Evolutionary conservation across 2,888 invertebrate genomes (phyloP), one percentile per base, ranked within the genome.

Genomic region (Lasioglossum leucozonium): DNA sequence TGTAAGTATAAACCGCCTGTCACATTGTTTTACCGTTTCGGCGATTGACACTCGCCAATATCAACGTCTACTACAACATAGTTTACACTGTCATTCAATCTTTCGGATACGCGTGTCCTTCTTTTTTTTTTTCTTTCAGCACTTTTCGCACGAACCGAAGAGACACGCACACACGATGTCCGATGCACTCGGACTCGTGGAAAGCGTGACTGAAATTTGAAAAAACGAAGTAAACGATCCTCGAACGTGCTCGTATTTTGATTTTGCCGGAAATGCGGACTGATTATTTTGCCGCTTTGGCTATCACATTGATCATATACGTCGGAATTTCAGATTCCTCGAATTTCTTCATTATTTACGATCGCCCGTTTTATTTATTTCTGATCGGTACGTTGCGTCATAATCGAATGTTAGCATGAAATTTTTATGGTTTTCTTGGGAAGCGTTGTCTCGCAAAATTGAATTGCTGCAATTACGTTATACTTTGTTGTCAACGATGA

Each of bases 1-100:
- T 85, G 91, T 91, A 79, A 92, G 92, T 91, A 84, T 62, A 2
- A 30, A 74, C 69, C 55, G 62, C 44, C 34, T 47, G 22, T 73
- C 22, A 55, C 30, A 62, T 84, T 84, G 30, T 40, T 47, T 34
- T 0, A 55, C 18, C 16, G 34, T 37, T 65, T 30, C 11, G 62
- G 37, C 55, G 55, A 85, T 62, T 84, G 76, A 84, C 72, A 85
- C 6, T 79, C n/a, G 58, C 34, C 22, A 30, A 30, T n/a, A 42
- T 51, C 13, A 42, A 34, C 26, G n/a, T 40, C 8, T 26, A 37
- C 13, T 16, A 37, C 13, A n/a, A n/a, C n/a, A n/a, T 13, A 62
- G 69, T 69, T 76, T 65, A 65, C 42, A 65, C 51, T 82, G 42
- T 74, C 34, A 77, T 51, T 34, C 55, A 77, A 80, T 44, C 44